These are phyloP conservation scores for Cheilosia vulpina DNA, from an alignment of 2,888 invertebrate species.

Conservation along the genomic window DNA sequence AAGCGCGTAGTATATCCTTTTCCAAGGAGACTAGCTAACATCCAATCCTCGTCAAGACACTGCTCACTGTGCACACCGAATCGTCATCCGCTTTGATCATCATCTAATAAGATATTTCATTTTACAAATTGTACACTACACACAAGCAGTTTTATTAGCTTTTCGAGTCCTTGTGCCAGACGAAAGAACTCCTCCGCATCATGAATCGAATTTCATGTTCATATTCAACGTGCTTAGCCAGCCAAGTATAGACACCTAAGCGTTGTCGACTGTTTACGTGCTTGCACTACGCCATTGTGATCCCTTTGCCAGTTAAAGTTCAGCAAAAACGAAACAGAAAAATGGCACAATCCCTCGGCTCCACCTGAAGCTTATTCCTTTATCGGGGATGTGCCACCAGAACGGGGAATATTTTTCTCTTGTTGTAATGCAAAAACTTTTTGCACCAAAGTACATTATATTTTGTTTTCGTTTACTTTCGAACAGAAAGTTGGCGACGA, in stretches of 20 bases:
- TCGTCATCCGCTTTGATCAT: slow-evolving; percentile 34
- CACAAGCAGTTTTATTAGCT: too few relatives aligned
- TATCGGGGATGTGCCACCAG: background rate
- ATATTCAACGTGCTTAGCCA: slow-evolving; percentile 31
- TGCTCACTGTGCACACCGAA: slow-evolving; percentile 17
- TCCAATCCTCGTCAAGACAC: too few relatives aligned
- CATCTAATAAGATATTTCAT: background rate
- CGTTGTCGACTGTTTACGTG: slow-evolving; percentile 19
- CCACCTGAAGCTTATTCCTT: slow-evolving; percentile 9
- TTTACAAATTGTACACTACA: background rate
- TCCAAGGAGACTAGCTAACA: too few relatives aligned
- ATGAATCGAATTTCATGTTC: slow-evolving; percentile 47
- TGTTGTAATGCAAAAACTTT: slow-evolving; percentile 5
- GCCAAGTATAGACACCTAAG: background rate
- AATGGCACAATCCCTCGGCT: background rate
- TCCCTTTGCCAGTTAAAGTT: slow-evolving; percentile 12
- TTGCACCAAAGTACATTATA: slow-evolving; percentile 10
- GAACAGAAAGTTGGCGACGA: background rate
- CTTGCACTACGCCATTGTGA: slow-evolving; percentile 22
- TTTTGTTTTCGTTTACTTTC: slow-evolving; percentile 9
- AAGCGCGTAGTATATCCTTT: too few relatives aligned
- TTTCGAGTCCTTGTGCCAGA: background rate
- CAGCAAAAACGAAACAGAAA: background rate
- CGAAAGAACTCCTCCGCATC: slow-evolving; percentile 15
- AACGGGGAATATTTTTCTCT: background rate